Evolutionary conservation across 2,113 vertebrate genomes (phyloP).

Genomic region (Gymnogyps californianus): DNA sequence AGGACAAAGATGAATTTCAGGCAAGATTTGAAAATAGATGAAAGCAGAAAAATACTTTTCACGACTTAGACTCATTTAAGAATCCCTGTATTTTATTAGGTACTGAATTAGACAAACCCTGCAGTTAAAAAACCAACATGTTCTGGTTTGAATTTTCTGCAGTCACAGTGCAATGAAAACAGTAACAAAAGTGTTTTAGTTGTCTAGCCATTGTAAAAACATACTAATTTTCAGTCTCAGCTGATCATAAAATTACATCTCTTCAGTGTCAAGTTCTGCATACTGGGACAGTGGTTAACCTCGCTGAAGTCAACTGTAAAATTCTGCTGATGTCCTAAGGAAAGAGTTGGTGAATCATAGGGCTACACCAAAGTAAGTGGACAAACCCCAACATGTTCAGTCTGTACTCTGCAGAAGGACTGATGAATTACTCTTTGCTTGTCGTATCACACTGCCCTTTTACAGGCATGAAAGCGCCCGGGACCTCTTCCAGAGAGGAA

Average conservation of each 20-base stretch:
- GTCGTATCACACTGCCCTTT: background rate
- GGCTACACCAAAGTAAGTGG: background rate
- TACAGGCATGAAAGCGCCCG: background rate
- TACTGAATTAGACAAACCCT: background rate
- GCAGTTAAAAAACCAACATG: background rate
- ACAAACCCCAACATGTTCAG: background rate
- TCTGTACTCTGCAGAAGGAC: background rate
- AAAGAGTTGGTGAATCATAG: background rate
- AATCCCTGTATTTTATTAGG: background rate
- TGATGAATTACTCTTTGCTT: background rate
- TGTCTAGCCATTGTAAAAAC: background rate
- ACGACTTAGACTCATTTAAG: background rate
- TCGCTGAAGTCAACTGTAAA: background rate
- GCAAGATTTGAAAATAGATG: background rate
- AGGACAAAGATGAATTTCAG: background rate
- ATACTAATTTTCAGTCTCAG: background rate
- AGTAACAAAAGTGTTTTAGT: background rate
- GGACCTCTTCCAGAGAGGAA: slow-evolving; percentile 2
- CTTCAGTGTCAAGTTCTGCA: background rate
- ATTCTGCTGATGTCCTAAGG: background rate
- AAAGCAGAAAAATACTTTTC: background rate
- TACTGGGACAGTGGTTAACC: background rate
- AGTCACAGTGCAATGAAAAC: background rate
- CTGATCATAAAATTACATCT: background rate
- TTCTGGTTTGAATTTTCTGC: background rate